These are phyloP conservation scores for Cydia fagiglandana DNA, from an alignment of 1,140 invertebrate genomes.

Conservation along the genomic window DNA sequence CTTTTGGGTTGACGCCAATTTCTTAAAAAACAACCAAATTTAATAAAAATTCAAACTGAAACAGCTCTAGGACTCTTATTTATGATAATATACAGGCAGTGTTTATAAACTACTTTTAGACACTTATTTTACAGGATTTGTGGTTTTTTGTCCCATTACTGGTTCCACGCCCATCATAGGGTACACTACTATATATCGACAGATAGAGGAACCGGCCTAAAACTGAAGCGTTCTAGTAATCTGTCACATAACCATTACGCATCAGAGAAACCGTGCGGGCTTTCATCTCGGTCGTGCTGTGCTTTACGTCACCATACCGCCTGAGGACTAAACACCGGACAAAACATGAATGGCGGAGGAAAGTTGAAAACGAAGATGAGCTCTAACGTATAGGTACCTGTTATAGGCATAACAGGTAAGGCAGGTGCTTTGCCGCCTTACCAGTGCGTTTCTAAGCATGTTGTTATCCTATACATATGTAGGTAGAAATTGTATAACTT, in stretches of 20 bases:
- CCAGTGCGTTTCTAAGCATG: neutral
- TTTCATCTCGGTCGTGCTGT: conserved; percentile 19
- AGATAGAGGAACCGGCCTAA: neutral
- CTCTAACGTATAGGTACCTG: neutral
- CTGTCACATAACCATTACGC: conserved; percentile 20
- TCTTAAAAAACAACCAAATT: too few species aligned
- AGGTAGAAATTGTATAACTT: too few species aligned
- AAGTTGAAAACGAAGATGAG: neutral
- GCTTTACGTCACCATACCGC: conserved; percentile 16
- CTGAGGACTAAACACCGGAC: neutral
- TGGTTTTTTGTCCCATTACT: too few species aligned
- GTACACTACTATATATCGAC: too few species aligned
- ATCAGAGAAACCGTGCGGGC: neutral
- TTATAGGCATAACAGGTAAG: neutral
- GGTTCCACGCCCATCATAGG: too few species aligned
- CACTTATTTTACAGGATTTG: too few species aligned
- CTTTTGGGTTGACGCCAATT: too few species aligned
- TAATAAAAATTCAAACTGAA: too few species aligned
- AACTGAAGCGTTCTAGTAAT: conserved; percentile 6
- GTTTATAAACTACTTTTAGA: too few species aligned
- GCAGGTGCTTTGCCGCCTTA: neutral
- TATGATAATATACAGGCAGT: too few species aligned
- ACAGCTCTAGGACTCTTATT: too few species aligned
- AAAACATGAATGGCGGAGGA: neutral
- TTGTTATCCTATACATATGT: neutral